Percentiles rank a stretch among this genome's conserved stretches.
Evolutionary conservation across 2,888 invertebrate genomes (phyloP).

Genomic region (Erynnis tages): DNA sequence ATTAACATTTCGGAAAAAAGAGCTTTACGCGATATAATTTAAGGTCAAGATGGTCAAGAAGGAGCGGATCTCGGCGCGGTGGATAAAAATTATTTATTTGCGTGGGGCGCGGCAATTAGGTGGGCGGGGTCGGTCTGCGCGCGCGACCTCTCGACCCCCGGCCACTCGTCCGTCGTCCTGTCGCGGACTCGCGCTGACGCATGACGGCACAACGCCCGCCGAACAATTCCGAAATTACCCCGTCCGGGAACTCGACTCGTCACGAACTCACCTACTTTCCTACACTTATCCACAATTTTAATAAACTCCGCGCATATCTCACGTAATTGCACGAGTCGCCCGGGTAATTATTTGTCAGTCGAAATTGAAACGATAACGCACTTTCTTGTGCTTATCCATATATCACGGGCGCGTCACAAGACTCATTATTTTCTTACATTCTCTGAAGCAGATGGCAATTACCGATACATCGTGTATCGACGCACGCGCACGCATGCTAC

Average conservation of each 20-base stretch:
- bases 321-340: neutral
- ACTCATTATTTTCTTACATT: conserved; percentile 37
- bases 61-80: conserved; percentile 63
- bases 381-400: conserved; percentile 26
- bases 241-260: conserved; percentile 41
- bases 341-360: conserved; percentile 1
- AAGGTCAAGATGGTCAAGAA: conserved; percentile 76
- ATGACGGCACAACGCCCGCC: conserved; percentile 36
- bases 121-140: conserved; percentile 74
- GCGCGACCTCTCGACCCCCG: conserved; percentile 71
- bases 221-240: conserved; percentile 59
- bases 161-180: conserved; percentile 51
- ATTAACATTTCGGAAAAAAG: conserved; percentile 68
- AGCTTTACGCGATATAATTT: conserved; percentile 67
- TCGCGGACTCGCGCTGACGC: conserved; percentile 55
- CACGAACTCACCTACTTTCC: conserved; percentile 55
- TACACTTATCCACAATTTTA: conserved; percentile 33
- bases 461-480: conserved; percentile 54
- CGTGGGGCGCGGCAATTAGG: conserved; percentile 80
- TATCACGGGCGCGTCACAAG: conserved; percentile 32
- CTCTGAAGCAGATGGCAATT: conserved; percentile 56
- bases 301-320: conserved; percentile 4
- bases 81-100: conserved; percentile 81
- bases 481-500: conserved; percentile 40
- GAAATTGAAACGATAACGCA: conserved; percentile 20